Percentiles rank a stretch among this genome's conserved stretches.
phyloP scores from a whole-genome alignment of 2,113 vertebrate genomes.

The Anthoscopus minutus region DNA sequence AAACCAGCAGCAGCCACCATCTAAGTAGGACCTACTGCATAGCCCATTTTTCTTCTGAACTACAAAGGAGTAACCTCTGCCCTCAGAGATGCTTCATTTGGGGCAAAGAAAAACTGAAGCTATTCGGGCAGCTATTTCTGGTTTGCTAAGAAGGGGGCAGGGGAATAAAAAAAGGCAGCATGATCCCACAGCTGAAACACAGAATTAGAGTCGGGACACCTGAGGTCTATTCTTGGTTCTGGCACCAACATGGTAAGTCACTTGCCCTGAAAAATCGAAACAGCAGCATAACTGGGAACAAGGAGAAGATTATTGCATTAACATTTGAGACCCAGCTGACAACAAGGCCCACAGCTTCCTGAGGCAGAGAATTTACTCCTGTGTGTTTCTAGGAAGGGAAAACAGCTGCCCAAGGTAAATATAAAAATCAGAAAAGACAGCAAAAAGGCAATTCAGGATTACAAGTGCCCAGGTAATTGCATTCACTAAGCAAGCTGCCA shows the following conservation, averaged over 20 bases:
- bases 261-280: constrained; percentile 31
- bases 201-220: constrained; percentile 46
- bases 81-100: background rate
- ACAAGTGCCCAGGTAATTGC: background rate
- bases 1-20: background rate
- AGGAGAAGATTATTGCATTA: background rate
- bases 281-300: background rate
- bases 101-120: background rate
- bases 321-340: background rate
- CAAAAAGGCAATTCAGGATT: background rate
- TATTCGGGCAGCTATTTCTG: constrained; percentile 17
- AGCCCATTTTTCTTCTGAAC: background rate
- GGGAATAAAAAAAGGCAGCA: constrained; percentile 23
- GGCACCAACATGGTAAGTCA: background rate
- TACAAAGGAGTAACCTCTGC: background rate
- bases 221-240: constrained; percentile 53
- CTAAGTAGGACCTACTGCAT: background rate
- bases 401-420: background rate
- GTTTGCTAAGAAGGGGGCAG: background rate
- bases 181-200: constrained; percentile 40
- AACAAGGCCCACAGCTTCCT: background rate
- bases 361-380: background rate
- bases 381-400: background rate
- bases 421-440: background rate
- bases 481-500: background rate